Percentiles rank a stretch among this genome's conserved stretches.
These are phyloP conservation scores for Porites rus DNA, from an alignment of 92 coral and sea anemone species.

Conservation along the genomic window DNA sequence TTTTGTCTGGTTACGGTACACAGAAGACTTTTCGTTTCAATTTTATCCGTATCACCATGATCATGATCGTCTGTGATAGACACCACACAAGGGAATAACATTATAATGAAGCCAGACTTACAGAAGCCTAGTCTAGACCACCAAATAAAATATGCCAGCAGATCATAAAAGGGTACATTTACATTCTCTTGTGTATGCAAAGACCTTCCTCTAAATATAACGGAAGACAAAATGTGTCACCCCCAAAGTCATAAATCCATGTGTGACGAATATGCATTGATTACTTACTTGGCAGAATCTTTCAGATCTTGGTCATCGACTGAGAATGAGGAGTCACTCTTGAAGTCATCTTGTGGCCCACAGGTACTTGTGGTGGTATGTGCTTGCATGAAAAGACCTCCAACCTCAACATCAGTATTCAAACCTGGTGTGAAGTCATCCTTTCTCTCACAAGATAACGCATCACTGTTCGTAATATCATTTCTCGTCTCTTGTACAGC, in stretches of 20 bases:
- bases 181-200: not conserved
- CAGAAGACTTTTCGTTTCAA: too few relatives aligned
- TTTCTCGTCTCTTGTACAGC: not conserved
- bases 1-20: too few relatives aligned
- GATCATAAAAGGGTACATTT: too few relatives aligned
- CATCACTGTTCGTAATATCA: constrained; percentile 2
- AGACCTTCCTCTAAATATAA: not conserved
- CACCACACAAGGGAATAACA: too few relatives aligned
- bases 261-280: not conserved
- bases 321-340: constrained; percentile 1
- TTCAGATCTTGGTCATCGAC: constrained; percentile 14
- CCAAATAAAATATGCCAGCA: too few relatives aligned
- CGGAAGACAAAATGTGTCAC: not conserved
- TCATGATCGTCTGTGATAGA: too few relatives aligned
- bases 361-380: not conserved
- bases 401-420: constrained; percentile 1
- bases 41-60: too few relatives aligned
- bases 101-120: too few relatives aligned
- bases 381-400: not conserved
- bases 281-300: constrained; percentile 8
- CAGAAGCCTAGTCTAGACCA: too few relatives aligned
- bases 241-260: not conserved
- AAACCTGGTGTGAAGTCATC: constrained; percentile 30
- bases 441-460: not conserved
- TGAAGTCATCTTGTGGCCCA: constrained; percentile 11